Evolutionary conservation across 1,140 invertebrate species (phyloP).

Genomic region (Galleria mellonella): DNA sequence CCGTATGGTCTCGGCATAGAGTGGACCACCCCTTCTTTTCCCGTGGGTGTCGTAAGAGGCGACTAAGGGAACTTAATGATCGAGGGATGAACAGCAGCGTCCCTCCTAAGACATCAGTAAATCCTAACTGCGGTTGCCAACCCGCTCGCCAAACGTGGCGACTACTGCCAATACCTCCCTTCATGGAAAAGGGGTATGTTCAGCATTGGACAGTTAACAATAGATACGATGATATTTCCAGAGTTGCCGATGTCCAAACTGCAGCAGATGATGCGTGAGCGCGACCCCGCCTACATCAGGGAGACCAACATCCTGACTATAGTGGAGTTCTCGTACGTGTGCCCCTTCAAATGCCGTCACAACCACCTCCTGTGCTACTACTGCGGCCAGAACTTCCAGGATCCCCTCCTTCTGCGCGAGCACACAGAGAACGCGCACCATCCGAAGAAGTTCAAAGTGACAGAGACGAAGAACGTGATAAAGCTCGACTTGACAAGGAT

Average conservation of each 20-base stretch:
- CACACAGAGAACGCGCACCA: slow-evolving; percentile 37
- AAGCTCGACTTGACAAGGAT: slow-evolving; percentile 54
- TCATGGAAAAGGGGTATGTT: no score
- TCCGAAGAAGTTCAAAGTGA: slow-evolving; percentile 54
- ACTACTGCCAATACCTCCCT: no score
- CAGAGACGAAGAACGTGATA: slow-evolving; percentile 51
- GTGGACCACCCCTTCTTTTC: no score
- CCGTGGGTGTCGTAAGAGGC: no score
- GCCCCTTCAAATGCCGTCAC: slow-evolving; percentile 58
- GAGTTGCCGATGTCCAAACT: slow-evolving; percentile 48
- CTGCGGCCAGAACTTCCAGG: slow-evolving; percentile 40
- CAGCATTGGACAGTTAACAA: no score
- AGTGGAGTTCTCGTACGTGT: slow-evolving; percentile 51
- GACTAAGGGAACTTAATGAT: no score
- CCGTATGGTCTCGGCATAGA: no score
- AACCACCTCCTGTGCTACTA: slow-evolving; percentile 58
- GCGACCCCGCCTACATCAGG: slow-evolving; percentile 47
- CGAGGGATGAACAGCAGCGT: no score
- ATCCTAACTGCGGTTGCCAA: no score
- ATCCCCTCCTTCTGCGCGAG: slow-evolving; percentile 27
- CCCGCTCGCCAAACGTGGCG: no score
- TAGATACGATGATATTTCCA: slow-evolving; percentile 15
- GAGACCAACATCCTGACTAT: slow-evolving; percentile 54
- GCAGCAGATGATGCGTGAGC: slow-evolving; percentile 48
- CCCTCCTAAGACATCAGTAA: no score